Conservation (phyloP, 2,797 vertebrate genomes). For the Silurus aristotelis region DNA sequence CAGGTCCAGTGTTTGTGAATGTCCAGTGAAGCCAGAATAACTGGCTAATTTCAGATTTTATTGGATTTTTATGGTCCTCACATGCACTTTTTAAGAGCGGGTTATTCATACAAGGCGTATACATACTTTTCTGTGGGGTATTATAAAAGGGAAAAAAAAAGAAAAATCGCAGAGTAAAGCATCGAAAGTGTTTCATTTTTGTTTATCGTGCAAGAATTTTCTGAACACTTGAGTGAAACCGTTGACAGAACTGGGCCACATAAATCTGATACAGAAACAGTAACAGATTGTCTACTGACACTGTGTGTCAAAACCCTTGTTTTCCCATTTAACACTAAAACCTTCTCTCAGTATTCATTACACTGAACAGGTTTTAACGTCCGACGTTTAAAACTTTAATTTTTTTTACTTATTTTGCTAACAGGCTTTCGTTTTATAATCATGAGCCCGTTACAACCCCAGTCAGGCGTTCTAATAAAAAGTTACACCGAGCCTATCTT, state of each 20-base stretch:
- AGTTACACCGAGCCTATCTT: not conserved
- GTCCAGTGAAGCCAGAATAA: not conserved
- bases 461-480: not conserved
- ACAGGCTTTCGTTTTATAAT: not conserved
- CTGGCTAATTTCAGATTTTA: not conserved
- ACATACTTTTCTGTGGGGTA: not conserved
- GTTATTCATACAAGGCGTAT: not conserved
- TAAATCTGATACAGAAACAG: not conserved
- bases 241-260: too few relatives aligned
- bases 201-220: slow-evolving; percentile 35
- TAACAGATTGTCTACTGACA: not conserved
- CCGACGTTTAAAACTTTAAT: not conserved
- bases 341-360: not conserved
- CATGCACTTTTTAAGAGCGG: not conserved
- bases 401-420: not conserved
- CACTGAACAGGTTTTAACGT: not conserved
- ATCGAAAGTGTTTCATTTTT: not conserved
- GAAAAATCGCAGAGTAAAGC: not conserved
- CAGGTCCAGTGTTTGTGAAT: not conserved
- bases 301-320: not conserved
- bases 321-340: not conserved
- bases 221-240: slow-evolving; percentile 40
- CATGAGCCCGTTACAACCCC: not conserved
- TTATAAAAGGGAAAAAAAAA: not conserved
- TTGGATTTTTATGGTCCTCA: not conserved